Evolutionary conservation across 2,113 vertebrate species (phyloP), one percentile per base, ranked within the genome.

Genomic region (Dissostichus mawsoni): DNA sequence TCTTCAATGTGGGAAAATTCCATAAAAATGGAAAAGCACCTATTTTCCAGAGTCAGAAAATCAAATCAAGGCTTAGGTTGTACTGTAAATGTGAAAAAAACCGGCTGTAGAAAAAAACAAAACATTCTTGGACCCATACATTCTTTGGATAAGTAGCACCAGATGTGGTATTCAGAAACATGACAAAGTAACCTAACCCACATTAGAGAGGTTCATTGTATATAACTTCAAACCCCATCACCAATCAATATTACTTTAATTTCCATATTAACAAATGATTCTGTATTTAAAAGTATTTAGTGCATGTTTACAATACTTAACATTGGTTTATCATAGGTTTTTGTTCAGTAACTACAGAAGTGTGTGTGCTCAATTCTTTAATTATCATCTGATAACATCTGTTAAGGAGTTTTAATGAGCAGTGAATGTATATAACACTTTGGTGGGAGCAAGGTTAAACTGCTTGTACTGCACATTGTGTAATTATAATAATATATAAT

Each of bases 331-430:
- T 36, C 36, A 36, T 36, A 5, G 5, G 36, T 36, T 36, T 36
- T 71, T 57, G 6, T 48, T 25, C 11, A 0, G 25, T 66, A 56
- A 72, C 8, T 57, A 11, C 11, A 20, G 6, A 41, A 20, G 5
- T 14, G 2, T 18, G n/a, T 48, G 62, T 65, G 63, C 20, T 2
- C n/a, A 25, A 25, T 25, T 25, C 2, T 25, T 25, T 25, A 25
- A 25, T 25, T 25, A 25, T 25, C 25, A 25, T 25, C 25, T 25
- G 25, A 25, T 25, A 25, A 25, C 62, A 76, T 36, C 41, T 57
- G 62, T 57, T 66, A 16, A 45, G 11, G 36, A 13, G 23, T 75
- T 75, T 53, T 53, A 63, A 56, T 68, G 47, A 45, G 66, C 33
- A 52, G 65, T 64, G 51, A 64, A 55, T 18, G 50, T 74, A 64